Percentiles rank a stretch among this genome's conserved stretches.
Evolutionary conservation across 2,113 vertebrate species (phyloP).

Genomic region (Poeciliopsis occidentalis): DNA sequence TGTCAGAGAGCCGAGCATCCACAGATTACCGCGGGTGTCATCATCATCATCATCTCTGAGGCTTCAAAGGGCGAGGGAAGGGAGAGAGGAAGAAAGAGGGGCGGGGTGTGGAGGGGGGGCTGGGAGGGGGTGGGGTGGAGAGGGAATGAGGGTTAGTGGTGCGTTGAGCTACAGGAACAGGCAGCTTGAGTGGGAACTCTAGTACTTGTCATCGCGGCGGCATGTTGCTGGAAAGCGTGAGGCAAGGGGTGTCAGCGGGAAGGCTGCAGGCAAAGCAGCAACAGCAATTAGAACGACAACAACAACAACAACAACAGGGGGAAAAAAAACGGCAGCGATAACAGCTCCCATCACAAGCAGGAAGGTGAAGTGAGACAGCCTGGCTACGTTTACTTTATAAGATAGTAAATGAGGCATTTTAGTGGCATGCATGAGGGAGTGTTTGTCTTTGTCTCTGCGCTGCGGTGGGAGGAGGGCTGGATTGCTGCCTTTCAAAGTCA

Average conservation of each 20-base stretch:
- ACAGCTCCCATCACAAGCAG: constrained; percentile 31
- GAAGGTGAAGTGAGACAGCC: constrained; percentile 22
- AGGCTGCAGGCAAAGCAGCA: constrained; percentile 48
- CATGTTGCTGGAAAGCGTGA: constrained; percentile 59
- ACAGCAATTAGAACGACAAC: constrained; percentile 57
- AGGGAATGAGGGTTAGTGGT: not conserved
- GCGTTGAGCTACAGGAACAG: constrained; percentile 42
- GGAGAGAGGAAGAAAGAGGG: not conserved
- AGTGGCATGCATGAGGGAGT: not conserved
- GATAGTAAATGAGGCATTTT: constrained; percentile 31
- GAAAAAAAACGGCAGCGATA: constrained; percentile 25
- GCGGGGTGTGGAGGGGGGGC: not conserved
- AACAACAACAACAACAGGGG: not conserved
- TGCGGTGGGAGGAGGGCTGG: not conserved
- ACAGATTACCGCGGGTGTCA: constrained; percentile 75
- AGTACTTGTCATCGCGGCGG: constrained; percentile 64
- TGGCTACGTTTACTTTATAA: constrained; percentile 24
- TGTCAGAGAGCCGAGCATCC: constrained; percentile 63
- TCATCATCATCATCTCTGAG: constrained; percentile 76
- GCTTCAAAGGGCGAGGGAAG: constrained; percentile 58
- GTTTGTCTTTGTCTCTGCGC: not conserved
- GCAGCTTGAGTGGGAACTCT: constrained; percentile 63
- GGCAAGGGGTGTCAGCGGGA: constrained; percentile 49
- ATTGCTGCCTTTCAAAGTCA: constrained; percentile 25
- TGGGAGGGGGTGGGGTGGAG: not conserved